phyloP scores from a whole-genome alignment of 2,797 vertebrate species.

The Falco columbarius region DNA sequence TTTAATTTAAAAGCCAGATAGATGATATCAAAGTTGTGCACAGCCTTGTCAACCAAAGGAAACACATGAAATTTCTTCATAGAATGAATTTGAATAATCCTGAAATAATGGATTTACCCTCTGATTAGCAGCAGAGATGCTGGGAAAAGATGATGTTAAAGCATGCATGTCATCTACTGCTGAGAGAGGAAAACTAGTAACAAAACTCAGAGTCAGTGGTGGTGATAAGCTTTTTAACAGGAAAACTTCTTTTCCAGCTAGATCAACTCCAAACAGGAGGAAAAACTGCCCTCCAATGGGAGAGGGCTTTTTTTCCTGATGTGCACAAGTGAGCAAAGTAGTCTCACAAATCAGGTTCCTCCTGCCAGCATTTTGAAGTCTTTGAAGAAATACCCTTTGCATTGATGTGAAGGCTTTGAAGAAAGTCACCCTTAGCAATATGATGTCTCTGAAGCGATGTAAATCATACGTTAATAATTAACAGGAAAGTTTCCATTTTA shows the following conservation, averaged over 20 bases:
- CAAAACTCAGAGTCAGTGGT: neutral
- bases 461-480: slow-evolving; percentile 45
- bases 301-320: neutral
- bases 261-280: neutral
- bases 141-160: neutral
- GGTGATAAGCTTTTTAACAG: neutral
- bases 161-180: neutral
- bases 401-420: slow-evolving; percentile 43
- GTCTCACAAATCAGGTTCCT: slow-evolving; percentile 19
- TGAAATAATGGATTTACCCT: neutral
- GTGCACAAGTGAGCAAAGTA: neutral
- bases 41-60: neutral
- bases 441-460: slow-evolving; percentile 14
- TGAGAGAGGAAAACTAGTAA: neutral
- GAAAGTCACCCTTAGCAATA: slow-evolving; percentile 24
- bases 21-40: neutral
- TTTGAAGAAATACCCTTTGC: slow-evolving; percentile 37
- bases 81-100: neutral
- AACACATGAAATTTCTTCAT: neutral
- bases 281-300: neutral
- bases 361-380: slow-evolving; percentile 18
- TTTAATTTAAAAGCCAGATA: neutral
- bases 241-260: neutral
- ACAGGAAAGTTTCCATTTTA: slow-evolving; percentile 9
- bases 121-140: neutral